Base-by-base conservation (phyloP, 2,888 invertebrate species). In the Oxytorus armatus region DNA sequence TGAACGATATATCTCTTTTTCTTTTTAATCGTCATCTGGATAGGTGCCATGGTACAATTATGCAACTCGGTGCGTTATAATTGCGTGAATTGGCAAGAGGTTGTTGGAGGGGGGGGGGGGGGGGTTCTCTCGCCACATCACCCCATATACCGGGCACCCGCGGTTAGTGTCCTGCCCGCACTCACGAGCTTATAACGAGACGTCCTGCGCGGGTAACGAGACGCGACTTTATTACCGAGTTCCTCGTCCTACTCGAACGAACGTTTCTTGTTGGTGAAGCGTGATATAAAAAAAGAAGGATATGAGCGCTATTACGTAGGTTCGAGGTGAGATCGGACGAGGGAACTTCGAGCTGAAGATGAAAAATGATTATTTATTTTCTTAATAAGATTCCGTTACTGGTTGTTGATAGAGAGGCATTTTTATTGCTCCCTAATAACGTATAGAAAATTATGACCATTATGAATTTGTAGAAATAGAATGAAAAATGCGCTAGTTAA, bases 1-100 rank as follows among this genome's bases (percentile, higher is more conserved):
- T 82, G 83, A 84, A 84, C 83, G 85, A 85, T 85, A 86, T 83
- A 85, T 82, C 44, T 53, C 1, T 51, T 65, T 65, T 36, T 36
- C 85, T 85, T 85, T 83, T 86, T 84, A 83, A 78, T 80, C 84
- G 76, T 76, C 47, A 33, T 49, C 49, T 23, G 21, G 29, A 72
- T 53, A 68, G 63, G 44, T 73, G 36, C 73, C 63, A 76, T 55
- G 57, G 59, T 79, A 69, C 76, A 79, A 79, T 79, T 77, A 76
- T 61, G 68, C 72, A 68, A 73, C 79, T 68, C 68, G 68, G 21
- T 29, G 61, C 72, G 57, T 66, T 73, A 69, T 79, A 79, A 81
- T 78, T 75, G 66, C 75, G 49, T 39, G 39, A 16, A 53, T 23
- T 39, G 23, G 61, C 61, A 25, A 44, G 44, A 14, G 25, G 44